These are phyloP conservation scores for Brienomyrus longianalis DNA, from an alignment of 2,113 vertebrate species.

Conservation along the genomic window DNA sequence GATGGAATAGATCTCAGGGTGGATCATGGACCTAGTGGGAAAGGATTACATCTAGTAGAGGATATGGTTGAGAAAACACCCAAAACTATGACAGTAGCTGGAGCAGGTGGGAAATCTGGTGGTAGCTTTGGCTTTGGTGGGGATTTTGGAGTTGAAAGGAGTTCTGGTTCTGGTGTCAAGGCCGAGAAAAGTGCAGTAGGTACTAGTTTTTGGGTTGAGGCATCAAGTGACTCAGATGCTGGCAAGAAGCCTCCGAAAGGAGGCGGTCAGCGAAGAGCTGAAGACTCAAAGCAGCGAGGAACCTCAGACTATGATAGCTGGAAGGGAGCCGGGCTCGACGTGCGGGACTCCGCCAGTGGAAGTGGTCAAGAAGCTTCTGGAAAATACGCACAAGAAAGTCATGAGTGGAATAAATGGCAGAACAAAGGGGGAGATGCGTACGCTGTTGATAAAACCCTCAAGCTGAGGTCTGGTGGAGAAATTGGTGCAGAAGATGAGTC, in stretches of 20 bases:
- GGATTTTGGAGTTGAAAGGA: not conserved
- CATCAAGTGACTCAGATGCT: not conserved
- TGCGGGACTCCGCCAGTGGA: not conserved
- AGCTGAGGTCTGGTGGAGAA: not conserved
- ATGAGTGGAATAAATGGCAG: not conserved
- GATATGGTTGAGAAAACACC: not conserved
- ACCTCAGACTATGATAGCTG: not conserved
- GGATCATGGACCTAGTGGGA: not conserved
- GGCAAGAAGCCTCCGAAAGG: not conserved
- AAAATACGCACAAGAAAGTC: not conserved
- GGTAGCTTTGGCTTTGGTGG: too few relatives aligned
- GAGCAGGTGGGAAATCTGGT: not conserved
- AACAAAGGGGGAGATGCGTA: not conserved
- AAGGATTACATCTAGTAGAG: not conserved
- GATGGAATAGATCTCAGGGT: not conserved
- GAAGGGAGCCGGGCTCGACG: not conserved
- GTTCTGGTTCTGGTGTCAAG: not conserved
- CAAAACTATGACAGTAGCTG: constrained; percentile 6
- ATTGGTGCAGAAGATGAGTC: not conserved
- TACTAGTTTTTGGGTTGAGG: not conserved
- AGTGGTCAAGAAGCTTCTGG: not conserved
- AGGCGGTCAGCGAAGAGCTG: not conserved
- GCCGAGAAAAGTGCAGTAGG: not conserved
- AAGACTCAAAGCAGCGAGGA: not conserved
- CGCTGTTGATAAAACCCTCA: not conserved